These are phyloP conservation scores for Hypocryptadius cinnamomeus DNA, from an alignment of 2,113 vertebrate genomes.

Conservation along the genomic window DNA sequence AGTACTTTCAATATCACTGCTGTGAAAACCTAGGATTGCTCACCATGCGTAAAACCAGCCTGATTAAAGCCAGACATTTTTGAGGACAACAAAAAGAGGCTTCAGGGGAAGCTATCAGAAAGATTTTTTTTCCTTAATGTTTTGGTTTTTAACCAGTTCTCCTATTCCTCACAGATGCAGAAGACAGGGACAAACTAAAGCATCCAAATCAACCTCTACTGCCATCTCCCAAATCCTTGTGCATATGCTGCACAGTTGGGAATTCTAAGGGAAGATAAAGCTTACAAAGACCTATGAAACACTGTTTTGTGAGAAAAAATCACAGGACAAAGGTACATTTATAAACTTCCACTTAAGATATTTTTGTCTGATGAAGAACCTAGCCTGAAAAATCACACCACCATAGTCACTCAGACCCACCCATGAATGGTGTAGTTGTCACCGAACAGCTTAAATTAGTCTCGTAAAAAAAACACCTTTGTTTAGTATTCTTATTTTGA, in stretches of 20 bases:
- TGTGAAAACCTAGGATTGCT: background rate
- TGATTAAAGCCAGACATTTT: background rate
- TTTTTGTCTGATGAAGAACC: background rate
- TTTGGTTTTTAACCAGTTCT: background rate
- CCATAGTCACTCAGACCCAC: background rate
- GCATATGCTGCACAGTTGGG: rapidly evolving
- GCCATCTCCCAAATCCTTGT: background rate
- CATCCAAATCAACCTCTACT: background rate
- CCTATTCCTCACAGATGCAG: background rate
- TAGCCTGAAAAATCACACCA: background rate
- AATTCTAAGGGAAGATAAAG: background rate
- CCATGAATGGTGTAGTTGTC: background rate
- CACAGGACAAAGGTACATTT: background rate
- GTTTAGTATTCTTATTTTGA: slow-evolving; percentile 25
- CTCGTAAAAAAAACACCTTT: background rate
- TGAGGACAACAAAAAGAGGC: background rate
- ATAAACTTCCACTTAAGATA: background rate
- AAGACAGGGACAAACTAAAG: background rate
- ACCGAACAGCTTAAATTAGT: background rate
- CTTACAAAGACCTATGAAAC: background rate
- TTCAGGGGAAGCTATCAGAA: background rate
- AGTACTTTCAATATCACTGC: background rate
- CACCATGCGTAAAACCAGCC: background rate
- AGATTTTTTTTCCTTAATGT: rapidly evolving
- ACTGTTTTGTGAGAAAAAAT: background rate